phyloP scores from a whole-genome alignment of 1,140 invertebrate genomes.

The Caenorhabditis remanei region DNA sequence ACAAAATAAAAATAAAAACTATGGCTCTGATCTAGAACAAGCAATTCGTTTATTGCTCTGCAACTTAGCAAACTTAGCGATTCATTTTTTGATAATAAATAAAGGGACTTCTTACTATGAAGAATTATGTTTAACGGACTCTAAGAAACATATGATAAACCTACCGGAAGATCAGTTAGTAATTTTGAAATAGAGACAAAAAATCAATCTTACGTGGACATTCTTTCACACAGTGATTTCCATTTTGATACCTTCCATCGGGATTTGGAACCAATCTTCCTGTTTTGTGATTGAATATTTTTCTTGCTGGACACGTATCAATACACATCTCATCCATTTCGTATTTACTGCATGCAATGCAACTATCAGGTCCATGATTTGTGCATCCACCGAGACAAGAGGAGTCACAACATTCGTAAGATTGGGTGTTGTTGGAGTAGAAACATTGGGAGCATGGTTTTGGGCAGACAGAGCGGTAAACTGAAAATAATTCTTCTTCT shows the following conservation, averaged over 20 bases:
- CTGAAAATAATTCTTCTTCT: neutral
- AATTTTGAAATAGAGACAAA: too few species aligned
- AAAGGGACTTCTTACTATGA: too few species aligned
- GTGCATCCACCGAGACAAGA: slow-evolving; percentile 28
- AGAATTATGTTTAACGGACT: too few species aligned
- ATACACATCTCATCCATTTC: slow-evolving; percentile 39
- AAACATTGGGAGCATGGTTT: slow-evolving; percentile 19
- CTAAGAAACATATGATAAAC: too few species aligned
- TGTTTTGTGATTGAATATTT: slow-evolving; percentile 40
- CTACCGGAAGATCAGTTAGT: too few species aligned
- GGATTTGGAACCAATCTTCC: neutral
- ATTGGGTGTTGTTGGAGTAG: neutral
- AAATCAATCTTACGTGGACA: slow-evolving; percentile 9
- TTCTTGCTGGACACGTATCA: slow-evolving; percentile 2
- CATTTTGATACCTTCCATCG: slow-evolving; percentile 42
- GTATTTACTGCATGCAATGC: slow-evolving; percentile 28
- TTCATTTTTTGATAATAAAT: too few species aligned
- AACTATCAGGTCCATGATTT: neutral
- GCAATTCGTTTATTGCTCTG: too few species aligned
- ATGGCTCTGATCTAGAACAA: too few species aligned
- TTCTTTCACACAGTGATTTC: slow-evolving; percentile 50
- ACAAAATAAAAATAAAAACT: too few species aligned
- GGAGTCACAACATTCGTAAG: slow-evolving; percentile 28
- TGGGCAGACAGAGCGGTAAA: slow-evolving; percentile 18
- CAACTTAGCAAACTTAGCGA: too few species aligned